These are phyloP conservation scores for Drosophila mettleri DNA, from an alignment of 2,888 invertebrate genomes.

Conservation along the genomic window DNA sequence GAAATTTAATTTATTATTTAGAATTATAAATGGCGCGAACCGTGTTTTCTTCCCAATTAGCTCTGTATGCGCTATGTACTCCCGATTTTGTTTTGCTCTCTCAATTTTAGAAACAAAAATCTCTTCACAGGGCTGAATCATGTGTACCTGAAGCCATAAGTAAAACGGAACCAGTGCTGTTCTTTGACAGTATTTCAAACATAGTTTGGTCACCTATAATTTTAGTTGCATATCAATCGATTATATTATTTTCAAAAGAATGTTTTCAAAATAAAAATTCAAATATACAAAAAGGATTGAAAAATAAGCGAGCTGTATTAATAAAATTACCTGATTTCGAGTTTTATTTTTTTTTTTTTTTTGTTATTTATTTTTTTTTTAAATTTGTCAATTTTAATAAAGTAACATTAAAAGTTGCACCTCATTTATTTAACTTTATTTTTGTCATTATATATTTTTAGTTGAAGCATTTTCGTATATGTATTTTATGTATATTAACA, in stretches of 20 bases:
- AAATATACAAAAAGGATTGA: no score
- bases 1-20: slow-evolving; percentile 25
- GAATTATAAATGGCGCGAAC: slow-evolving; percentile 48
- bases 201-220: slow-evolving; percentile 17
- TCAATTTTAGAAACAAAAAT: slow-evolving; percentile 28
- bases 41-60: slow-evolving; percentile 48
- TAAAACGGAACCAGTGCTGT: slow-evolving; percentile 15
- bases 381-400: background rate
- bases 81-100: slow-evolving; percentile 43
- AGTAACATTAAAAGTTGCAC: background rate
- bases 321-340: background rate
- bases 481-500: background rate
- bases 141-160: background rate
- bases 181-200: slow-evolving; percentile 1
- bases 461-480: background rate
- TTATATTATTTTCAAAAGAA: no score
- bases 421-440: background rate
- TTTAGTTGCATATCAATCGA: no score
- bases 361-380: no score
- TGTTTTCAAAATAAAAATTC: background rate
- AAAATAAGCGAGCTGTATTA: background rate
- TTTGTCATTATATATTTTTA: background rate
- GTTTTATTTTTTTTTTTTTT: no score
- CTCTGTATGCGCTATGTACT: slow-evolving; percentile 35
- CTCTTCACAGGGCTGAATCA: slow-evolving; percentile 83